Conservation (phyloP, 1,140 invertebrate genomes). For the Aphis craccivora region DNA sequence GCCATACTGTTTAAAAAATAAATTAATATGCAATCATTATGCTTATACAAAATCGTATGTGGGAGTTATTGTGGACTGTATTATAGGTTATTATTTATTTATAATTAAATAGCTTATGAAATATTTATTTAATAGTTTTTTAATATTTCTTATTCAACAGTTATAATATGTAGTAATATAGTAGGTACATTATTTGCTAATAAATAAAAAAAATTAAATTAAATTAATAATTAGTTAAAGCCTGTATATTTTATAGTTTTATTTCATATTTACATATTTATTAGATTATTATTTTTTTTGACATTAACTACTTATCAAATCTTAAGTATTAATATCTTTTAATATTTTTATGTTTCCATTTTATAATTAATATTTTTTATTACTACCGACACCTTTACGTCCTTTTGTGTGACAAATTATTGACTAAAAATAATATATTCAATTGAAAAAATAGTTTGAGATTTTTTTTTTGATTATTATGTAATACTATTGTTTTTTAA, state of each 20-base stretch:
- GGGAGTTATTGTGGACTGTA: neutral
- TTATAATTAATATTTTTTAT: conserved; percentile 7
- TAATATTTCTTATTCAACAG: too few relatives aligned
- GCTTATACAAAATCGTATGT: neutral
- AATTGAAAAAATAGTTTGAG: neutral
- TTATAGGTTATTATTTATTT: neutral
- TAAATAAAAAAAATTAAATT: neutral
- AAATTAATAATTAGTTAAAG: neutral
- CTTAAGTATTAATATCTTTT: neutral
- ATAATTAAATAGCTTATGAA: neutral
- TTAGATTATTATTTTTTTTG: neutral
- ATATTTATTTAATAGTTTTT: neutral
- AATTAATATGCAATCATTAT: neutral
- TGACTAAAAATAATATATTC: neutral
- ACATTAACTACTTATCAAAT: neutral
- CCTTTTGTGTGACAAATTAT: neutral
- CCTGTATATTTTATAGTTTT: neutral
- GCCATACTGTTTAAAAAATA: too few relatives aligned
- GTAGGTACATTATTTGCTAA: neutral
- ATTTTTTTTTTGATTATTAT: neutral
- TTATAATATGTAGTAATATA: neutral
- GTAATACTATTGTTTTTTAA: neutral
- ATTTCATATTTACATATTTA: neutral
- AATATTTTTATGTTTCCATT: neutral
- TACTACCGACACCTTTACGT: neutral